Percentiles rank a stretch among this genome's conserved stretches.
Conservation (phyloP, 2,113 vertebrate genomes). For the Oryzias javanicus region DNA sequence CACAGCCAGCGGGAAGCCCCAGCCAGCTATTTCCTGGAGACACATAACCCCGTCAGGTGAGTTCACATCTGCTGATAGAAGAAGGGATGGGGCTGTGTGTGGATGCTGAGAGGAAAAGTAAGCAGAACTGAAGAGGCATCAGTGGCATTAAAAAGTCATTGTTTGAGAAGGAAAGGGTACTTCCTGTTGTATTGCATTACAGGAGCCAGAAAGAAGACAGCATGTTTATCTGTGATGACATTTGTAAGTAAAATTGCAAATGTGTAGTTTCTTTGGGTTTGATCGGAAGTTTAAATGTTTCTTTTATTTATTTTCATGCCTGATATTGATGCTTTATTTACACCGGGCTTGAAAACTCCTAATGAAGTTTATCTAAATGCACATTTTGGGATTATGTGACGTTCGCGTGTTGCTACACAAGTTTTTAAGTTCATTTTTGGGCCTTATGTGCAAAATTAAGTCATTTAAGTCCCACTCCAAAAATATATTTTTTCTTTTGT, state of each 20-base stretch:
- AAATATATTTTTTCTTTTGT: too few relatives aligned
- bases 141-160: slow-evolving; percentile 49
- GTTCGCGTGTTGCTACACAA: too few relatives aligned
- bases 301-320: neutral
- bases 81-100: slow-evolving; percentile 15
- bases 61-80: slow-evolving; percentile 57
- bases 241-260: neutral
- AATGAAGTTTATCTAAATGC: too few relatives aligned
- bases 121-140: slow-evolving; percentile 41
- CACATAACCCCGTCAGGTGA: slow-evolving; percentile 97
- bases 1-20: slow-evolving; percentile 93
- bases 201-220: slow-evolving; percentile 5
- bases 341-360: too few relatives aligned
- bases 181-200: slow-evolving; percentile 16
- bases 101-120: slow-evolving; percentile 22
- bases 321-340: too few relatives aligned
- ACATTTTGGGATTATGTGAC: too few relatives aligned
- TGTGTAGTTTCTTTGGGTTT: neutral
- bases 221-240: neutral
- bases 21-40: slow-evolving; percentile 95
- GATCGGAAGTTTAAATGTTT: neutral
- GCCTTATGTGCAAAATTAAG: too few relatives aligned
- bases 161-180: slow-evolving; percentile 9
- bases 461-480: too few relatives aligned
- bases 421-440: too few relatives aligned